Conservation (phyloP, 1,140 invertebrate species). For the Leptinotarsa defecta region DNA sequence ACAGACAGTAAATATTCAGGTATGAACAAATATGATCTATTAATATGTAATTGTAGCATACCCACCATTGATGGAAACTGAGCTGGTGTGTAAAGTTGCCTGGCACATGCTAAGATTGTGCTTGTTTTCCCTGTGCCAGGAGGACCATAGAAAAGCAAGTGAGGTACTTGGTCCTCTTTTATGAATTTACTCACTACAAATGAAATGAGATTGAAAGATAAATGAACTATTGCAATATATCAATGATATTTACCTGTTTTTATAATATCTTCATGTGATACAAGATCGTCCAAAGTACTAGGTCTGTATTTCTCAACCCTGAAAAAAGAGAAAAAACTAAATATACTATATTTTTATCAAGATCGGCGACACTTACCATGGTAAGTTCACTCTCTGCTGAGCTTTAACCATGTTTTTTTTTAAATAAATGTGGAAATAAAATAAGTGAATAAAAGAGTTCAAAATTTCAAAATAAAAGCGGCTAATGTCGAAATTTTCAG, state of each 20-base stretch:
- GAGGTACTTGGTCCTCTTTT: conserved; percentile 88
- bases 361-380: conserved; percentile 38
- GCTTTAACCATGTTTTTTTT: conserved; percentile 33
- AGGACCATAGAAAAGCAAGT: conserved; percentile 97
- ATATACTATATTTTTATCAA: not conserved
- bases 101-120: conserved; percentile 95
- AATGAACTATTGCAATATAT: not conserved
- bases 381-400: conserved; percentile 36
- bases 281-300: conserved; percentile 85
- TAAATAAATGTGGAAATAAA: too few relatives aligned
- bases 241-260: conserved; percentile 79
- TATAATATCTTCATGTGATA: conserved; percentile 97
- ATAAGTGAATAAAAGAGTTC: too few relatives aligned
- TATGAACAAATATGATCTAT: too few relatives aligned
- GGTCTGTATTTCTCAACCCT: conserved; percentile 99
- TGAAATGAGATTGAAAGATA: conserved; percentile 24
- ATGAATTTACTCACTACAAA: conserved; percentile 90
- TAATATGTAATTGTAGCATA: not conserved
- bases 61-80: conserved; percentile 52
- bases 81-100: conserved; percentile 82
- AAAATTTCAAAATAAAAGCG: too few relatives aligned
- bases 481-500: too few relatives aligned
- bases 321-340: conserved; percentile 43
- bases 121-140: conserved; percentile 99
- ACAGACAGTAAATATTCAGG: too few relatives aligned